Evolutionary conservation across 2,888 invertebrate genomes (phyloP), one percentile per base, ranked within the genome.

Genomic region (Standfussiana lucernea): DNA sequence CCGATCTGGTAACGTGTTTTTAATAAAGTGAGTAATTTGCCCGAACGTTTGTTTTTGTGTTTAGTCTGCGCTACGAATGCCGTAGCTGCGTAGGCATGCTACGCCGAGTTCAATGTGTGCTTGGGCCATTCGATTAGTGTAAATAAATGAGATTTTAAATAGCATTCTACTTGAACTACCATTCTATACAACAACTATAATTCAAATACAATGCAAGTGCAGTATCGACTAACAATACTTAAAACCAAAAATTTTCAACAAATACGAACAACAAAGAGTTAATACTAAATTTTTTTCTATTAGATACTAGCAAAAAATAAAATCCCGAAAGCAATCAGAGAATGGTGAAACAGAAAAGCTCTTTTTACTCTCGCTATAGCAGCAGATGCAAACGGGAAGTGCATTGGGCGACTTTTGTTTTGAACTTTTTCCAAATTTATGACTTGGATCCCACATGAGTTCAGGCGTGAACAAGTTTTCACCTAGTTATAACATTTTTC

Each of bases 401-500:
- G 88, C 88, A 89, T 88, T 87, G 85, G 89, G 86, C 80, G 85
- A 89, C 90, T 91, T 92, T 92, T 93, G 91, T 93, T 93, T 91
- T 90, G 85, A 90, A 90, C 89, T 91, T 90, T 91, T 90, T 82
- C 86, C 82, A 78, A 92, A 93, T 93, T 93, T 93, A 93, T 91
- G 91, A 91, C 91, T 88, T 87, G 89, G 88, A 89, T 92, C 92
- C 93, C 92, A 89, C 88, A 90, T 88, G 92, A 89, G 90, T 92
- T 92, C 88, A 90, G 88, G 88, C 87, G 90, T 89, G 90, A 90
- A 91, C 88, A 90, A 93, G 90, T 93, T 93, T 90, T 91, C 92
- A 93, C 91, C 90, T 89, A 89, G 91, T 92, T 92, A 92, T 88
- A 88, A 80, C 79, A 89, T 88, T 90, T 89, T 89, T 91, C 82